These are phyloP conservation scores for Colletes collaris DNA, from an alignment of 2,888 invertebrate genomes.

Conservation along the genomic window DNA sequence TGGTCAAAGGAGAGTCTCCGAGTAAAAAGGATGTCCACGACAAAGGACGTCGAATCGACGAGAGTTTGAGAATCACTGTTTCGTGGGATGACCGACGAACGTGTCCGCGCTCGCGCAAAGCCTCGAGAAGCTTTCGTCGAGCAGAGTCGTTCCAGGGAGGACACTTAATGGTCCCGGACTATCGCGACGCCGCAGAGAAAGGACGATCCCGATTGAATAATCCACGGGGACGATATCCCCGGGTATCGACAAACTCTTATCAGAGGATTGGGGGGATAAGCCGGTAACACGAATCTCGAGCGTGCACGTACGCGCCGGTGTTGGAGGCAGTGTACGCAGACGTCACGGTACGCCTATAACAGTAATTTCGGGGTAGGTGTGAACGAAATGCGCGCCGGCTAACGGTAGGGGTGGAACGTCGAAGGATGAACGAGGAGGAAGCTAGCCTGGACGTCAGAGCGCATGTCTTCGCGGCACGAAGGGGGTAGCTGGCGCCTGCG, in stretches of 20 bases:
- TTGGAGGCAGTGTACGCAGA: conserved; percentile 68
- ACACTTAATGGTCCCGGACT: conserved; percentile 2
- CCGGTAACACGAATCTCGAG: conserved; percentile 48
- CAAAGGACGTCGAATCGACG: too few species aligned
- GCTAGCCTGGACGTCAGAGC: conserved; percentile 33
- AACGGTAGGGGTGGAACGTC: conserved; percentile 36
- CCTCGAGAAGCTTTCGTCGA: background rate
- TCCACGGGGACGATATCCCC: conserved; percentile 15
- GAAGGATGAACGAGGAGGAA: conserved; percentile 42
- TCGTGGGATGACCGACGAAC: background rate
- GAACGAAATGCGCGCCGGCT: conserved; percentile 74
- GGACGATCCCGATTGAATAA: conserved; percentile 39
- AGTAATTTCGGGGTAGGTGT: conserved; percentile 79
- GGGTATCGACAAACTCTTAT: conserved; percentile 44
- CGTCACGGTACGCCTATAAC: conserved; percentile 76
- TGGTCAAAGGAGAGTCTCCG: too few species aligned
- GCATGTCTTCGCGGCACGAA: conserved; percentile 56
- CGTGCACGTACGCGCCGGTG: conserved; percentile 43
- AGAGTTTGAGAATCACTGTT: background rate
- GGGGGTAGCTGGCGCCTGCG: conserved; percentile 76
- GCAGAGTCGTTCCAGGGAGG: background rate
- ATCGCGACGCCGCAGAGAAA: conserved; percentile 17
- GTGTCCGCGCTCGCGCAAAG: background rate
- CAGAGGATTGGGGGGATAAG: conserved; percentile 35
- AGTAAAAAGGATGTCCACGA: too few species aligned